Base-by-base conservation (phyloP, 2,113 vertebrate genomes). In the Rhynchopsitta pachyrhyncha region DNA sequence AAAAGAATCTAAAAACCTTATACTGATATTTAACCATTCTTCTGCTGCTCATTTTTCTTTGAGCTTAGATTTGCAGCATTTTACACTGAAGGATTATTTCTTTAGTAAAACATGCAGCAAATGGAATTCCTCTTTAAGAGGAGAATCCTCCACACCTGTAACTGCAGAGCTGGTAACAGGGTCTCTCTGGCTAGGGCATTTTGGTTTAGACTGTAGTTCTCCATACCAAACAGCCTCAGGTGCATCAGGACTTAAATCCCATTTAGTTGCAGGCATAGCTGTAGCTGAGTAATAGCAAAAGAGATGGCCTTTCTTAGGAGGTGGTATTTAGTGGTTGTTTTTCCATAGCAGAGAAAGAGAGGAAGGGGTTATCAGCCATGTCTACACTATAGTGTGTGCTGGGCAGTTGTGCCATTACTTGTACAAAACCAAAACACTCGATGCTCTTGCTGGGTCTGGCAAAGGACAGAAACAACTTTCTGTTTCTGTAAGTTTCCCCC, bases 331-430 rank as follows among this genome's bases (percentile, higher is more conserved):
- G 7, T 28, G 13, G 41, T 8, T 67, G 46, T 24, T 47, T 86
- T 73, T 47, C 22, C 46, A 4, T 7, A n/a, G 46, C 7, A 53
- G 64, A 31, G 79, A 17, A 92, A 64, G 42, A 80, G 33, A 17
- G 13, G 47, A 50, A 50, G 52, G 25, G 25, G 37, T 44, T 76
- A 17, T 0, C 20, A 71, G 74, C 67, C 52, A 55, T 3, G 7
- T 47, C 44, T 17, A 11, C 6, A 1, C 63, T 6, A 6, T 1
- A 24, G 35, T 1, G 13, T 2, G 2, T 42, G 80, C 35, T 27
- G 73, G 53, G 41, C 60, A 57, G 0, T 4, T 28, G 46, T 35
- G 57, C n/a, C 27, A 2, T 10, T 25, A 44, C 59, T 31, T 42
- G 24, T 42, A 9, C 6, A 11, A 44, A 31, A 81, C 25, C 17